These are phyloP conservation scores for Scopus umbretta DNA, from an alignment of 2,113 vertebrate genomes.

Conservation along the genomic window DNA sequence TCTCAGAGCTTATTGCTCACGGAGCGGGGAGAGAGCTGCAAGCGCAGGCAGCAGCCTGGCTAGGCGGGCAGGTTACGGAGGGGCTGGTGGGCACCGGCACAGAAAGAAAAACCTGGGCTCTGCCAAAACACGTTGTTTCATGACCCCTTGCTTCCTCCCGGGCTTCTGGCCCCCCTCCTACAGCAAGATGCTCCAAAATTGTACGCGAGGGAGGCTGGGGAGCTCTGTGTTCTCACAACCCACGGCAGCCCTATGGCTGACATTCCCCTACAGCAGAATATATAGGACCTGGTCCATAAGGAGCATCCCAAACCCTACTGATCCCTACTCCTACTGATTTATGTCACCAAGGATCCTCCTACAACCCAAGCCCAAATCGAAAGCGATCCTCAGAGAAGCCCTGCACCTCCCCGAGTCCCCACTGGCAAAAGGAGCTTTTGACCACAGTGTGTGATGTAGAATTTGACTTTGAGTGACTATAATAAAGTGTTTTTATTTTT, in stretches of 20 bases:
- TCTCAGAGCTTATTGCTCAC: not conserved
- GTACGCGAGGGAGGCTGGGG: fast-evolving
- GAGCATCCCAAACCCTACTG: not conserved
- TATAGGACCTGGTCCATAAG: not conserved
- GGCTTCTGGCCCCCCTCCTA: not conserved
- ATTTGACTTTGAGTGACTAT: constrained; percentile 57
- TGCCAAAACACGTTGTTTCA: not conserved
- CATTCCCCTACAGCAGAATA: not conserved
- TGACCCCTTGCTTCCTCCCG: fast-evolving
- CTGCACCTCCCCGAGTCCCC: not conserved
- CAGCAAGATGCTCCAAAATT: not conserved
- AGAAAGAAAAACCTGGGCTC: not conserved
- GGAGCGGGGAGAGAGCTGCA: not conserved
- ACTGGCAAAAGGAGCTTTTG: not conserved
- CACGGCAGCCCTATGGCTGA: not conserved
- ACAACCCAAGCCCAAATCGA: not conserved
- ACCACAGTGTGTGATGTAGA: constrained; percentile 6
- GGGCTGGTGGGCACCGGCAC: not conserved
- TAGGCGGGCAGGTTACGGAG: not conserved
- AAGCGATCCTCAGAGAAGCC: not conserved
- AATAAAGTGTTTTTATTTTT: constrained; percentile 68
- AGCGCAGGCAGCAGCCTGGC: not conserved
- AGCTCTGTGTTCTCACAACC: not conserved
- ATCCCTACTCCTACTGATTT: not conserved
- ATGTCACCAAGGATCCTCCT: not conserved